Conservation (phyloP, 2,888 invertebrate species). For the Caenorhabditis imperialis region DNA sequence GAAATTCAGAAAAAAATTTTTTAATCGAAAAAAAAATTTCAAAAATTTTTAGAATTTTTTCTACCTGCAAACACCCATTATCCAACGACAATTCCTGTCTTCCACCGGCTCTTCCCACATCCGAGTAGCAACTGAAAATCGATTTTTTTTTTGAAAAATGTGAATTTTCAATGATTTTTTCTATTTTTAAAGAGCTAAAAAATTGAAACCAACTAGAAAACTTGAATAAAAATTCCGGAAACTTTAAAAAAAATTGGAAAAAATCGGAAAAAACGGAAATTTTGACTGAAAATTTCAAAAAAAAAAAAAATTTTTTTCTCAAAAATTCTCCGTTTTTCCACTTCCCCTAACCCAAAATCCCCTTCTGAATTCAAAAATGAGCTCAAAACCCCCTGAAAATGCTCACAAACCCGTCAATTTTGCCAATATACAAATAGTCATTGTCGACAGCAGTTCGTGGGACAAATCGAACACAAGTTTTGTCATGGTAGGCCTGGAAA, state of each 20-base stretch:
- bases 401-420: constrained; percentile 75
- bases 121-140: constrained; percentile 76
- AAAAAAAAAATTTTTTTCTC: too few species aligned
- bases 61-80: constrained; percentile 75
- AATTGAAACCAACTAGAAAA: too few species aligned
- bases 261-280: too few species aligned
- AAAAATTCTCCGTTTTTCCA: too few species aligned
- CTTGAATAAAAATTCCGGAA: too few species aligned
- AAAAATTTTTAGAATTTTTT: not conserved
- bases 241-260: too few species aligned
- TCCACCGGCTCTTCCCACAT: constrained; percentile 78
- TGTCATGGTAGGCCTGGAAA: constrained; percentile 73
- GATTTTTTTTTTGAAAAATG: too few species aligned
- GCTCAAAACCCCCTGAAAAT: too few species aligned
- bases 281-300: too few species aligned
- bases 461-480: constrained; percentile 76
- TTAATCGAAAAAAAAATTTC: not conserved
- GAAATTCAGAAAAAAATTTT: constrained; percentile 4
- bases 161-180: not conserved
- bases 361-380: too few species aligned
- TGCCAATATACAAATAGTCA: constrained; percentile 78
- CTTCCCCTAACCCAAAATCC: too few species aligned
- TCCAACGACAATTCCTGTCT: constrained; percentile 77
- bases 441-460: constrained; percentile 71
- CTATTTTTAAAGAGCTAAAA: too few species aligned